These are phyloP conservation scores for Proteles cristata DNA, from an alignment of 2,113 vertebrate genomes.

Conservation along the genomic window DNA sequence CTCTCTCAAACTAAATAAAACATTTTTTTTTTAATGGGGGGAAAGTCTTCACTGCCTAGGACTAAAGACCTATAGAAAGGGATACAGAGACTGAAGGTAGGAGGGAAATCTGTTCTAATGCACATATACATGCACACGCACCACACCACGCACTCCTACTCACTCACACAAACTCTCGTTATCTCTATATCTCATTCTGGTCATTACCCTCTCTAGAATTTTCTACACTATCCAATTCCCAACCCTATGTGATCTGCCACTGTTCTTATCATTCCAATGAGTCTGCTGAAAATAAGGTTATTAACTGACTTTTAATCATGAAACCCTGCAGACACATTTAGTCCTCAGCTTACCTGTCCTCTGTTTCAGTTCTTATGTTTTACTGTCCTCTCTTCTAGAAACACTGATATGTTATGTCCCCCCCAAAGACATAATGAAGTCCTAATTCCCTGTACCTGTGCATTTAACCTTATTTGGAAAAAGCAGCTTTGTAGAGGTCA, in stretches of 20 bases:
- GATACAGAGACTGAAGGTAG: background rate
- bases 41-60: background rate
- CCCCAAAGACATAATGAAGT: background rate
- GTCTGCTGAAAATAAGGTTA: background rate
- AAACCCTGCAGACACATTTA: background rate
- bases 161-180: background rate
- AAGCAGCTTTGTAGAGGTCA: background rate
- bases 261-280: background rate
- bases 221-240: background rate
- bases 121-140: accelerated
- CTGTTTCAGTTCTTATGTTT: background rate
- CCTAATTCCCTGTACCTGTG: background rate
- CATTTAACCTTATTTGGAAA: background rate
- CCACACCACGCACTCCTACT: background rate
- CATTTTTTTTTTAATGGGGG: no score
- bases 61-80: background rate
- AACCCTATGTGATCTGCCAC: background rate
- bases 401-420: background rate
- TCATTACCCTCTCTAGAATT: background rate
- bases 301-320: background rate
- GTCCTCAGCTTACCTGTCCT: background rate
- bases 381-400: background rate
- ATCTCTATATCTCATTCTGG: background rate
- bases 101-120: background rate
- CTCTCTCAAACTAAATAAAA: no score